phyloP scores from a whole-genome alignment of 2,797 vertebrate genomes.

The Acanthis flammea region DNA sequence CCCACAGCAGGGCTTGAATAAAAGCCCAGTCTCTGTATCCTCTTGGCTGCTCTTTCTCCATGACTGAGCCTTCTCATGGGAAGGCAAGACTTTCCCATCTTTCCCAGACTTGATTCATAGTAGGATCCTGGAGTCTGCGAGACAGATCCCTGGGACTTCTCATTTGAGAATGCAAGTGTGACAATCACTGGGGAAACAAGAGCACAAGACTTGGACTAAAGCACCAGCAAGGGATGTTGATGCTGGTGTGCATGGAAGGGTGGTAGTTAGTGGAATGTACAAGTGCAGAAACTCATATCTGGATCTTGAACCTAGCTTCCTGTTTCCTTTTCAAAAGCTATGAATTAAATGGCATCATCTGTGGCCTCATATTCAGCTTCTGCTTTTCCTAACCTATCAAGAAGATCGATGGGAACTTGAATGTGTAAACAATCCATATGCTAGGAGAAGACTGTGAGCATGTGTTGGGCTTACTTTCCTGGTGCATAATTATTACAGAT shows the following conservation, averaged over 20 bases:
- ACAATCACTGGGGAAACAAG: neutral
- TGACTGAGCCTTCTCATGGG: neutral
- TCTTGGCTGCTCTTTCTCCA: neutral
- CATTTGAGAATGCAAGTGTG: neutral
- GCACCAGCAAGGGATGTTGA: neutral
- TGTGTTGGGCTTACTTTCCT: slow-evolving; percentile 44
- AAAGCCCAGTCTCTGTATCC: neutral
- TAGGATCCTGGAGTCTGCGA: neutral
- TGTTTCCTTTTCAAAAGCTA: neutral
- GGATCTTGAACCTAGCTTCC: neutral
- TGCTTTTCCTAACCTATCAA: neutral
- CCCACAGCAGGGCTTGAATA: neutral
- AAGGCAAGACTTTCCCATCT: neutral
- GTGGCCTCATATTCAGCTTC: neutral
- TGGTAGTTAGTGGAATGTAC: neutral
- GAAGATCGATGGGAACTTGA: neutral
- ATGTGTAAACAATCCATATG: slow-evolving; percentile 19
- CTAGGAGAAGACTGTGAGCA: neutral
- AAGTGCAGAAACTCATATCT: neutral
- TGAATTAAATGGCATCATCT: neutral
- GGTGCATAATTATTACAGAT: slow-evolving; percentile 34
- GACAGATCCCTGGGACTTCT: neutral
- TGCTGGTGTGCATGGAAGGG: neutral
- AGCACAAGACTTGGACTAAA: neutral
- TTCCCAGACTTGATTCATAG: neutral